Conservation (phyloP, 2,113 vertebrate genomes). For the Oreocharis arfaki region DNA sequence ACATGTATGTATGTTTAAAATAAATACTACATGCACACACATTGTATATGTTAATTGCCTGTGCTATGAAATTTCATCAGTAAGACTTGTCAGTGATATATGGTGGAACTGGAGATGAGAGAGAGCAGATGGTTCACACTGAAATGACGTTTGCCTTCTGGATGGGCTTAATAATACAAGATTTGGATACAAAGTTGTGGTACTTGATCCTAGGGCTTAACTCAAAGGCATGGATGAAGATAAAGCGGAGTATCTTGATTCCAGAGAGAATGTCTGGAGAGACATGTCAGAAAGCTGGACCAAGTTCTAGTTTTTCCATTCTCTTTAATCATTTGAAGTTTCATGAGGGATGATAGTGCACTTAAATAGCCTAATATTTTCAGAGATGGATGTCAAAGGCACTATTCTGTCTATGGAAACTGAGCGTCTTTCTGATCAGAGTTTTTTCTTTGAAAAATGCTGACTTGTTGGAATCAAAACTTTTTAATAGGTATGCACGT, state of each 20-base stretch:
- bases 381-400: not conserved
- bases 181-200: not conserved
- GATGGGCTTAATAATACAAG: not conserved
- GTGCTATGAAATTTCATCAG: not conserved
- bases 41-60: not conserved
- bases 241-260: fast-evolving
- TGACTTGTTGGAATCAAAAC: not conserved
- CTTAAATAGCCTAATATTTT: not conserved
- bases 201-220: not conserved
- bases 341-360: not conserved
- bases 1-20: not conserved
- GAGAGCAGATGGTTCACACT: not conserved
- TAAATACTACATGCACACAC: not conserved
- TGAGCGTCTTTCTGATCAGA: not conserved
- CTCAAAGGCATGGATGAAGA: not conserved
- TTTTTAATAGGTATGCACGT: not conserved
- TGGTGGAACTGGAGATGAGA: not conserved
- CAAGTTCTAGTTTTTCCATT: not conserved
- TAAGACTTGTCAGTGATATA: not conserved
- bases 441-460: not conserved
- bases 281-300: not conserved
- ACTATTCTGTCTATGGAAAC: not conserved
- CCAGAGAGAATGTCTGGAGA: not conserved
- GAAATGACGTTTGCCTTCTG: not conserved
- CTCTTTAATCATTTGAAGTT: not conserved